A percentile compares a stretch with the other conserved stretches of the same genome.
Evolutionary conservation across 2,113 vertebrate species (phyloP).

Genomic region (Pangasianodon gigas): DNA sequence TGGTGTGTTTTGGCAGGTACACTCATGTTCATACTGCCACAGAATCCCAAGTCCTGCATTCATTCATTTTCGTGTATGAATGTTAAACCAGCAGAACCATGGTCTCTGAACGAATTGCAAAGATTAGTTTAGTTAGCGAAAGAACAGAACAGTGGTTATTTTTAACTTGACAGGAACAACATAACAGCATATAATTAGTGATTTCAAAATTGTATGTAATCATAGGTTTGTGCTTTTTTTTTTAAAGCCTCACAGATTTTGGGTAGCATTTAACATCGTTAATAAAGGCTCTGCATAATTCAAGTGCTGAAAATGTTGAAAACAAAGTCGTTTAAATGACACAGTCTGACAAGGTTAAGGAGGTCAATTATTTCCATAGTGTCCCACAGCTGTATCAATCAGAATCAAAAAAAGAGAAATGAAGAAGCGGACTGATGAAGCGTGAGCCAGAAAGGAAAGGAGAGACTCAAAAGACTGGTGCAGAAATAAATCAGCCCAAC

Average conservation of each 20-base stretch:
- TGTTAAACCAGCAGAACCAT: not conserved
- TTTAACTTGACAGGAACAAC: constrained; percentile 14
- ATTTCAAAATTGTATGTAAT: constrained; percentile 23
- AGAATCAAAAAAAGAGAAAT: not conserved
- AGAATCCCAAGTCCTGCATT: not conserved
- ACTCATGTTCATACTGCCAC: not conserved
- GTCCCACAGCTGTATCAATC: not conserved
- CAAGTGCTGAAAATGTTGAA: constrained; percentile 14
- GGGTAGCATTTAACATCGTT: not conserved
- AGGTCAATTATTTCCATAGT: not conserved
- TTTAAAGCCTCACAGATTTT: not conserved
- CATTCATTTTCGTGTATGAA: not conserved
- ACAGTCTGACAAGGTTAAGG: not conserved
- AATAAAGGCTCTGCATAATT: not conserved
- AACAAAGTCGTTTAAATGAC: not conserved
- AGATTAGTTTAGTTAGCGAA: not conserved
- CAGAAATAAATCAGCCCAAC: not conserved
- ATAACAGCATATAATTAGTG: constrained; percentile 31
- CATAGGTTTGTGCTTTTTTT: constrained; percentile 3
- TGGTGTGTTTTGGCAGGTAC: not conserved
- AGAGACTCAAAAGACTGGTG: not conserved
- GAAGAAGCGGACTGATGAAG: not conserved
- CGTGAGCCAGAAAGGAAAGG: not conserved
- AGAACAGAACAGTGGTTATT: not conserved
- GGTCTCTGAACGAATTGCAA: not conserved